phyloP scores from a whole-genome alignment of 64 coral and sea anemone species.

The Hydrozoanthus tunicans region DNA sequence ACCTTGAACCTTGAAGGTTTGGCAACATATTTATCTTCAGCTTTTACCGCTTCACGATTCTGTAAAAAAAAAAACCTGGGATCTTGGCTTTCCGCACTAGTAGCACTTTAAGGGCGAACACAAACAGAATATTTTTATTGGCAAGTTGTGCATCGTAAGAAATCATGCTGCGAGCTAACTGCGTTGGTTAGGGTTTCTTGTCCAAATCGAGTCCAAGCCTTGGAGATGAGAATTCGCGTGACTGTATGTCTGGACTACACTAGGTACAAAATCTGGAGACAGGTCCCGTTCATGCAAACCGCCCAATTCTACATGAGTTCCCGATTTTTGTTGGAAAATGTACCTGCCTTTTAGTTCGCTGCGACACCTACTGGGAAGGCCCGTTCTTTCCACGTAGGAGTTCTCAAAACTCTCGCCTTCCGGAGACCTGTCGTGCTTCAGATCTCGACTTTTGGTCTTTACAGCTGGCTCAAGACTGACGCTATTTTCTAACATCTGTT shows the following conservation, averaged over 20 bases:
- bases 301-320: background rate
- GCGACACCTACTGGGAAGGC: background rate
- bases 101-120: too few relatives aligned
- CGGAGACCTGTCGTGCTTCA: background rate
- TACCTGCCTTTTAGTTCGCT: background rate
- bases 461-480: background rate
- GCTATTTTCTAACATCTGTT: background rate
- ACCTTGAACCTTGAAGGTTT: too few relatives aligned
- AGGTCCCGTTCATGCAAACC: background rate
- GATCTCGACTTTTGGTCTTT: background rate
- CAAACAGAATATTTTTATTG: background rate
- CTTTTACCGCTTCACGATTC: too few relatives aligned
- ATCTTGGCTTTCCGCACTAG: too few relatives aligned
- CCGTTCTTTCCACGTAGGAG: background rate
- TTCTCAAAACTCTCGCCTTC: background rate
- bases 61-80: too few relatives aligned
- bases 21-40: too few relatives aligned
- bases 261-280: constrained; percentile 20
- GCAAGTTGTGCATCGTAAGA: background rate
- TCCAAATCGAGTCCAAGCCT: background rate
- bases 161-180: background rate
- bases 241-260: constrained; percentile 25
- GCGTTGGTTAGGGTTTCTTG: background rate
- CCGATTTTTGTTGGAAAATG: background rate
- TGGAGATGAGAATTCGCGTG: constrained; percentile 8